A percentile compares a stretch with the other conserved stretches of the same genome.
phyloP scores from a whole-genome alignment of 2,797 vertebrate genomes.

The Lacerta agilis region DNA sequence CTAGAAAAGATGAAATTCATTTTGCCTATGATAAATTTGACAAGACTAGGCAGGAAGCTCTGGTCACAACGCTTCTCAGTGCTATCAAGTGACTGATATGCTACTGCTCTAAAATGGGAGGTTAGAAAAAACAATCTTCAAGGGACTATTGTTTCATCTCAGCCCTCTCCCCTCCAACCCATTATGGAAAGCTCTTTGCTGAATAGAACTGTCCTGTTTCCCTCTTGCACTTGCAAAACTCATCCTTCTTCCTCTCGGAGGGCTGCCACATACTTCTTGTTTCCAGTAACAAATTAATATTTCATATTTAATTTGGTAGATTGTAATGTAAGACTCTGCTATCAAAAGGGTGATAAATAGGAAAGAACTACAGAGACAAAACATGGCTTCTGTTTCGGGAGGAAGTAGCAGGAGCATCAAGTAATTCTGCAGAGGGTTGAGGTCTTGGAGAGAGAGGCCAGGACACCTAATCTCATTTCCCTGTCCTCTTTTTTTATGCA shows the following conservation, averaged over 20 bases:
- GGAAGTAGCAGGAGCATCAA: not conserved
- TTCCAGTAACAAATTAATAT: slow-evolving; percentile 19
- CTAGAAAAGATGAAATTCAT: slow-evolving; percentile 4
- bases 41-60: not conserved
- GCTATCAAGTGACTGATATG: not conserved
- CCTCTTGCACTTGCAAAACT: not conserved
- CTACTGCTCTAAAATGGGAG: not conserved
- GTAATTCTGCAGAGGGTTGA: not conserved
- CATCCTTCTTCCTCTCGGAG: slow-evolving; percentile 4
- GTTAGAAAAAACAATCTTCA: slow-evolving; percentile 5
- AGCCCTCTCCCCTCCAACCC: not conserved
- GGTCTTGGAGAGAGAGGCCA: slow-evolving; percentile 1
- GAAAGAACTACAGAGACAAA: not conserved
- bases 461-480: not conserved
- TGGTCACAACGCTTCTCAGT: slow-evolving; percentile 1
- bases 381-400: slow-evolving; percentile 20
- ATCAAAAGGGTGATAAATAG: not conserved
- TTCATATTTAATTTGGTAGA: not conserved
- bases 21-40: slow-evolving; percentile 13
- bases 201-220: not conserved
- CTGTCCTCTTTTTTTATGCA: not conserved
- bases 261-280: not conserved
- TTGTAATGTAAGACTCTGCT: not conserved
- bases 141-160: not conserved
- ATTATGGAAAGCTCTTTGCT: not conserved